Evolutionary conservation across 2,888 invertebrate genomes (phyloP).

Genomic region (Caenorhabditis virilis): DNA sequence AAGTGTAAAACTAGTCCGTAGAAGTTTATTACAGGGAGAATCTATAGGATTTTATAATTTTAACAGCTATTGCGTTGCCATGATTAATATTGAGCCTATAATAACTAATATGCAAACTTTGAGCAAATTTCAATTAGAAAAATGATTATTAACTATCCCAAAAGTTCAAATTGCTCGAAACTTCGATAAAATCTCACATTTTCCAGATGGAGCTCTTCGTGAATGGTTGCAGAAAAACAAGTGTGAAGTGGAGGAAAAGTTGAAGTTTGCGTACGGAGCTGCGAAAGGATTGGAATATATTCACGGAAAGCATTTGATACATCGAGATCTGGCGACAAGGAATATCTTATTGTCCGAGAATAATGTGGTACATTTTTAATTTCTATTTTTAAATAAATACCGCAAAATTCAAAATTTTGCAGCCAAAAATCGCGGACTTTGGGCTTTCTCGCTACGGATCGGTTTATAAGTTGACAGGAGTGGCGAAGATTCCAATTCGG

Average conservation of each 20-base stretch:
- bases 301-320: slow-evolving; percentile 24
- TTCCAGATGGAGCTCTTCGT: slow-evolving; percentile 5
- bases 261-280: slow-evolving; percentile 4
- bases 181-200: no score
- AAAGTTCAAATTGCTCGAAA: no score
- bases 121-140: no score
- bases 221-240: slow-evolving; percentile 7
- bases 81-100: no score
- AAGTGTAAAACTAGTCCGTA: no score
- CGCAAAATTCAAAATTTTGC: no score
- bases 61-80: no score
- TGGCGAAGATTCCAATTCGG: slow-evolving; percentile 1
- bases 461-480: background rate
- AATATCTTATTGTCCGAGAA: slow-evolving; percentile 24
- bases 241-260: background rate
- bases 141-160: no score
- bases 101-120: no score
- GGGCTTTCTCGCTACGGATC: slow-evolving; percentile 6
- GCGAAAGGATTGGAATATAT: slow-evolving; percentile 43
- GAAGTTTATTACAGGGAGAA: no score
- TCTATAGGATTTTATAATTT: no score
- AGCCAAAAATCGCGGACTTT: slow-evolving; percentile 10
- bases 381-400: no score
- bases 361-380: background rate
- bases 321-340: slow-evolving; percentile 44